Evolutionary conservation across 2,113 vertebrate species (phyloP), one percentile per base, ranked within the genome.

Genomic region (Empidonax alnorum): DNA sequence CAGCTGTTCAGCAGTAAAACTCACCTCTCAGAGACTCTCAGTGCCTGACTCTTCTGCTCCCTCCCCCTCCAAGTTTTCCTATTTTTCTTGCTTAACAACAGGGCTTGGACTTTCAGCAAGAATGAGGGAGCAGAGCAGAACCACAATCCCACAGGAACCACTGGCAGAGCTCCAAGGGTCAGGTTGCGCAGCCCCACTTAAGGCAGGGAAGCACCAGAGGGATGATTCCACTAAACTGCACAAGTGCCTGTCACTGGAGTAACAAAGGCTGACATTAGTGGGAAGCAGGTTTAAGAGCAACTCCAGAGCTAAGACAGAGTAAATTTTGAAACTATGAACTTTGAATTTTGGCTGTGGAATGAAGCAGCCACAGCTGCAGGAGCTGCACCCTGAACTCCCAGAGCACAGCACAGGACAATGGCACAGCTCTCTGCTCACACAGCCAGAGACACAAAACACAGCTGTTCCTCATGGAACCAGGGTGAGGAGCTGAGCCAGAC

Each of bases 111-210:
- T 39, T 31, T 22, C 47, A 92, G 52, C 7, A 28, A 19, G 8
- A 9, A 59, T 1, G 11, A 44, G 31, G 7, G 6, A 30, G 24
- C n/a, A 69, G 8, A 20, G 12, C 2, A 39, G 73, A 72, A 74
- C 8, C 23, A 41, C 1, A 0, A 24, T 7, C 31, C n/a, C 2
- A 0, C 9, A n/a, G 42, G 47, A 50, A 52, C 41, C 19, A 9
- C 35, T 17, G 17, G 30, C 25, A 39, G 15, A 50, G 8, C 24
- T 56, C 37, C 30, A 52, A 17, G 49, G 89, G 39, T 33, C 24
- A 16, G 1, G 17, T 9, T 62, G 27, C 25, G 10, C 33, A 62
- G 27, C 27, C 5, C 18, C 30, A 30, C 21, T 31, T 14, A 5
- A 50, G 69, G 28, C 41, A 42, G 76, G 39, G 49, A 33, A 50